Conservation (phyloP, 2,888 invertebrate species). For the Drosophila yooni region DNA sequence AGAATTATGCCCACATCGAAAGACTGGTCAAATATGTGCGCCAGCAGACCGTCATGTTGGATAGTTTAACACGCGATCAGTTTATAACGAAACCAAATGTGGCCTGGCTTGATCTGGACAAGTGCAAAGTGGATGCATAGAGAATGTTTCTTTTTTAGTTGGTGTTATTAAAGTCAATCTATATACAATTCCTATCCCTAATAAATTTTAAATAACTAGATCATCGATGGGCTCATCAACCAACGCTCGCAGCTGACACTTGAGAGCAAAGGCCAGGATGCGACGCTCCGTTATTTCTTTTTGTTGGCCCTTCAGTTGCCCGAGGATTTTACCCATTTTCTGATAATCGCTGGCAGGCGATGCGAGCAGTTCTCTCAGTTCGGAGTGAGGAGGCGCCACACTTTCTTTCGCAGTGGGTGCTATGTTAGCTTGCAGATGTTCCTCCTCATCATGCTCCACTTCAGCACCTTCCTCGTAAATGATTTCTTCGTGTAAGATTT, state of each 20-base stretch:
- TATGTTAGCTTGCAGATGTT: not conserved
- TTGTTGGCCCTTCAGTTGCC: constrained; percentile 54
- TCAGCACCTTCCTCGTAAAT: constrained; percentile 57
- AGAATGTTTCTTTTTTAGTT: constrained; percentile 40
- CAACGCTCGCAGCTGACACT: constrained; percentile 76
- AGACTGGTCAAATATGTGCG: constrained; percentile 91
- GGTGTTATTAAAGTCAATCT: constrained; percentile 54
- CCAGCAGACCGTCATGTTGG: constrained; percentile 89
- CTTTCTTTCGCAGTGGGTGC: constrained; percentile 1
- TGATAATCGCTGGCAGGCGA: constrained; percentile 43
- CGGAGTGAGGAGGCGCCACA: not conserved
- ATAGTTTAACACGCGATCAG: constrained; percentile 87
- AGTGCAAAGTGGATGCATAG: constrained; percentile 58
- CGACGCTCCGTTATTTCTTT: constrained; percentile 67
- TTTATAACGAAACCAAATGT: constrained; percentile 87
- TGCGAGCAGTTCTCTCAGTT: constrained; percentile 3
- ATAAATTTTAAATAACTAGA: constrained; percentile 57
- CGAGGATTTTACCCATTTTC: constrained; percentile 62
- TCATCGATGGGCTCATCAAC: constrained; percentile 68
- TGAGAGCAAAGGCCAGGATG: constrained; percentile 74
- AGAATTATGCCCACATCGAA: constrained; percentile 89
- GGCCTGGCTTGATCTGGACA: constrained; percentile 85
- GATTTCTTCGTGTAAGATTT: constrained; percentile 66
- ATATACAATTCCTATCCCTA: constrained; percentile 38
- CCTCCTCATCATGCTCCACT: constrained; percentile 4